A percentile compares a stretch with the other conserved stretches of the same genome.
Conservation (phyloP, 2,888 invertebrate species). For the Acrobasis suavella region DNA sequence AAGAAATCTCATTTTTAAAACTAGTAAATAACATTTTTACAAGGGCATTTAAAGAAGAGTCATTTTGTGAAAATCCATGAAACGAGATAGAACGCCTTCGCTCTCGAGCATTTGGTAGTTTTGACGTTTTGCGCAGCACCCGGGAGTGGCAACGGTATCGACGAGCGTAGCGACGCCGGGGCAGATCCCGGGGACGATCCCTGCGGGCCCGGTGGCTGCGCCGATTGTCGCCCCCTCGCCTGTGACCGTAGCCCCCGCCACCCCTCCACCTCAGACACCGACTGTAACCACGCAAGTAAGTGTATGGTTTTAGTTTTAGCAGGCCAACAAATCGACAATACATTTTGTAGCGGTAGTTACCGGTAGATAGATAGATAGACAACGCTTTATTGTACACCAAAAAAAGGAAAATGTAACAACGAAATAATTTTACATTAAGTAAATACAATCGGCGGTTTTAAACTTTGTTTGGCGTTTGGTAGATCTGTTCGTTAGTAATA, state of each 20-base stretch:
- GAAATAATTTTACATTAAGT: no score
- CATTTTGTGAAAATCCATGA: not conserved
- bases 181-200: conserved; percentile 52
- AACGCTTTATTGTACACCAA: no score
- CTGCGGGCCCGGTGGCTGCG: conserved; percentile 48
- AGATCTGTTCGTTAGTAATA: no score
- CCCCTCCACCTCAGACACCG: conserved; percentile 45
- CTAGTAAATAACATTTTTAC: no score
- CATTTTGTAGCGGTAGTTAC: no score
- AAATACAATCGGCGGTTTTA: no score
- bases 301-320: not conserved
- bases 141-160: conserved; percentile 71
- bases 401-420: no score
- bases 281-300: conserved; percentile 58
- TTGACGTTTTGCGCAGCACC: conserved; percentile 50
- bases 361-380: no score
- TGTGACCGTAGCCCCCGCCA: conserved; percentile 37
- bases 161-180: conserved; percentile 66
- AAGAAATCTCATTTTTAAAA: no score
- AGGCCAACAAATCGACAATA: no score
- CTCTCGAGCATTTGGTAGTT: conserved; percentile 1
- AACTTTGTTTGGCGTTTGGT: no score
- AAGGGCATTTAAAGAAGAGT: no score
- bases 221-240: conserved; percentile 45
- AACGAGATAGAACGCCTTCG: not conserved